These are phyloP conservation scores for Lasioglossum albipes DNA, from an alignment of 1,140 invertebrate species.

Conservation along the genomic window DNA sequence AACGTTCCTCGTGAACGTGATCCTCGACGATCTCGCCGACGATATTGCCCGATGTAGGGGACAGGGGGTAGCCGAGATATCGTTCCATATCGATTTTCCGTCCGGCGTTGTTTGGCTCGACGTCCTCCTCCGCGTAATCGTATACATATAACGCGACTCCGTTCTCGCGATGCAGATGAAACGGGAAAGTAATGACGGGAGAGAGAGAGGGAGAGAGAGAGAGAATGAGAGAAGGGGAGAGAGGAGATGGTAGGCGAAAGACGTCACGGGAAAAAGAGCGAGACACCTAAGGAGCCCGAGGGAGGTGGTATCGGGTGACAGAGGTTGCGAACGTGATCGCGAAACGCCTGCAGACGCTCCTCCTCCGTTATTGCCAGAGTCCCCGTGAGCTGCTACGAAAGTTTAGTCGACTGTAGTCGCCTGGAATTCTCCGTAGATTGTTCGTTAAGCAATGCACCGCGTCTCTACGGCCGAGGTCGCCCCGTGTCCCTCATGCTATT, in stretches of 20 bases:
- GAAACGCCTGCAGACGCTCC: not conserved
- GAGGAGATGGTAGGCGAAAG: not conserved
- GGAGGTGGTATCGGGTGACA: not conserved
- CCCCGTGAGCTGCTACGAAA: not conserved
- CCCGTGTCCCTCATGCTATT: not conserved
- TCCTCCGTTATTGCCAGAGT: not conserved
- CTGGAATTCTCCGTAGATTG: not conserved
- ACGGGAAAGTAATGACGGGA: not conserved
- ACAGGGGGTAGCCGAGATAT: not conserved
- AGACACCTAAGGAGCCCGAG: slow-evolving; percentile 1
- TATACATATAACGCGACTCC: not conserved
- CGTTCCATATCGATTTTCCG: slow-evolving; percentile 5
- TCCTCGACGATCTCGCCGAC: not conserved
- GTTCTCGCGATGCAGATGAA: not conserved
- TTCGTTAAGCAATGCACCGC: not conserved
- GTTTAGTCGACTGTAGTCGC: slow-evolving; percentile 1
- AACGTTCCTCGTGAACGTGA: not conserved
- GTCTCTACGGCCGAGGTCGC: not conserved
- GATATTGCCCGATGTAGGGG: not conserved
- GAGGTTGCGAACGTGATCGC: slow-evolving; percentile 5
- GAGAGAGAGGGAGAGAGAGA: no score
- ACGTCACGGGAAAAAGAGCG: not conserved
- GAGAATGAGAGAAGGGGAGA: no score
- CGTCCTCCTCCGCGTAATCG: slow-evolving; percentile 2
- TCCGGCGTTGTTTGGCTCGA: slow-evolving; percentile 1